Evolutionary conservation across 2,113 vertebrate genomes (phyloP).

Genomic region (Papio anubis): DNA sequence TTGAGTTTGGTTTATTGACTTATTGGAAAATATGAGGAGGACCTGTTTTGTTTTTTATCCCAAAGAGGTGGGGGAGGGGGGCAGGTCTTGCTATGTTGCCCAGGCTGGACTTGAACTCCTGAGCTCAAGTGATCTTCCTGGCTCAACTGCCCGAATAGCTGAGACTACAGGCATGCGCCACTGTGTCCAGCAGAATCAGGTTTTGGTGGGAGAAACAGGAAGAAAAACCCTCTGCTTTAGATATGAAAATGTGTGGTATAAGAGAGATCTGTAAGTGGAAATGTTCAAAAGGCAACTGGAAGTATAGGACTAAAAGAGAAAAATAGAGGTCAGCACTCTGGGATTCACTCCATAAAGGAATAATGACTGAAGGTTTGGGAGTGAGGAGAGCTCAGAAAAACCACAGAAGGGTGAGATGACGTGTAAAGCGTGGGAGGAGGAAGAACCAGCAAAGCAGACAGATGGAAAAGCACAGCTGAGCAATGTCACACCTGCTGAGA

Average conservation of each 20-base stretch:
- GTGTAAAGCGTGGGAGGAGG: neutral
- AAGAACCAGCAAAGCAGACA: neutral
- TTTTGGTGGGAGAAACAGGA: neutral
- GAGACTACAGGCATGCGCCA: neutral
- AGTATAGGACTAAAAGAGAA: neutral
- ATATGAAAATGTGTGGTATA: neutral
- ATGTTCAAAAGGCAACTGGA: neutral
- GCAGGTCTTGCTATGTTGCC: neutral
- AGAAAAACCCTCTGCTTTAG: neutral
- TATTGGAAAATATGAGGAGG: neutral
- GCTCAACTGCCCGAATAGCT: neutral
- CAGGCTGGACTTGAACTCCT: neutral
- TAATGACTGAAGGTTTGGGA: neutral
- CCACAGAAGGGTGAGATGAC: neutral
- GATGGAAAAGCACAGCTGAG: neutral
- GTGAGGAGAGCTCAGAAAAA: neutral
- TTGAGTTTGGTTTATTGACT: neutral
- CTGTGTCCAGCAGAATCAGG: neutral
- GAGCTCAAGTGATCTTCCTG: neutral
- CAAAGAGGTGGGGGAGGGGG: too few species aligned
- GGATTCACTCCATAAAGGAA: neutral
- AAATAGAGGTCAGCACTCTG: neutral
- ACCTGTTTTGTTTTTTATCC: neutral
- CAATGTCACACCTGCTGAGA: neutral
- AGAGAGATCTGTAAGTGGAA: neutral